Evolutionary conservation across 2,797 vertebrate genomes (phyloP).

Genomic region (Pempheris klunzingeri): DNA sequence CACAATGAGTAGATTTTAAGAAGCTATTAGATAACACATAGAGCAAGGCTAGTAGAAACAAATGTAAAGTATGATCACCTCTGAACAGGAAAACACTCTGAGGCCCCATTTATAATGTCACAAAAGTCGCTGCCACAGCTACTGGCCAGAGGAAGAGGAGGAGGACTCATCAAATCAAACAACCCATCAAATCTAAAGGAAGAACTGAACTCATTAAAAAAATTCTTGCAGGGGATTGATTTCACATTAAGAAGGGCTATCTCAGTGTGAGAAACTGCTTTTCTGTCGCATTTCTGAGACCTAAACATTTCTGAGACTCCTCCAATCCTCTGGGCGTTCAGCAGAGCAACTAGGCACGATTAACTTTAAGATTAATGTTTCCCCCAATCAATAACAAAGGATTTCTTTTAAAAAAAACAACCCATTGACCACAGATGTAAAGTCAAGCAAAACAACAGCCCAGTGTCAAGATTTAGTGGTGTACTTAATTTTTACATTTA

Average conservation of each 20-base stretch:
- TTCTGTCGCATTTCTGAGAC: conserved; percentile 28
- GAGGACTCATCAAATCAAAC: neutral
- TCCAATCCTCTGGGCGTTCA: conserved; percentile 15
- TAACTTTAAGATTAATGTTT: conserved; percentile 45
- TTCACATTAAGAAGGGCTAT: conserved; percentile 22
- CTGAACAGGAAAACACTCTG: conserved; percentile 25
- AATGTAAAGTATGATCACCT: conserved; percentile 44
- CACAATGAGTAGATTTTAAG: no score
- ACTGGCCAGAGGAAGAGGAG: conserved; percentile 9
- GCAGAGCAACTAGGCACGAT: conserved; percentile 26
- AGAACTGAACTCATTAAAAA: conserved; percentile 3
- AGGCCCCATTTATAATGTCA: conserved; percentile 12
- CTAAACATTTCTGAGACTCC: conserved; percentile 35
- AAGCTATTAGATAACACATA: conserved; percentile 45
- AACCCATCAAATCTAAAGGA: conserved; percentile 1
- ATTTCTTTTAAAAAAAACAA: conserved; percentile 26
- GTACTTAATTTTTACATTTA: neutral
- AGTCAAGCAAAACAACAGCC: conserved; percentile 15
- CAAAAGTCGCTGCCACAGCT: conserved; percentile 4
- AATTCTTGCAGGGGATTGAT: conserved; percentile 26
- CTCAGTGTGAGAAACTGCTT: conserved; percentile 22
- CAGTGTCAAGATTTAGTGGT: conserved; percentile 19
- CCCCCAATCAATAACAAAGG: conserved; percentile 42
- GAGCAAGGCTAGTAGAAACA: conserved; percentile 46
- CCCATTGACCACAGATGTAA: conserved; percentile 13